Percentiles rank a stretch among this genome's conserved stretches.
phyloP scores from a whole-genome alignment of 2,888 invertebrate genomes.

The Nymphalis c-album region DNA sequence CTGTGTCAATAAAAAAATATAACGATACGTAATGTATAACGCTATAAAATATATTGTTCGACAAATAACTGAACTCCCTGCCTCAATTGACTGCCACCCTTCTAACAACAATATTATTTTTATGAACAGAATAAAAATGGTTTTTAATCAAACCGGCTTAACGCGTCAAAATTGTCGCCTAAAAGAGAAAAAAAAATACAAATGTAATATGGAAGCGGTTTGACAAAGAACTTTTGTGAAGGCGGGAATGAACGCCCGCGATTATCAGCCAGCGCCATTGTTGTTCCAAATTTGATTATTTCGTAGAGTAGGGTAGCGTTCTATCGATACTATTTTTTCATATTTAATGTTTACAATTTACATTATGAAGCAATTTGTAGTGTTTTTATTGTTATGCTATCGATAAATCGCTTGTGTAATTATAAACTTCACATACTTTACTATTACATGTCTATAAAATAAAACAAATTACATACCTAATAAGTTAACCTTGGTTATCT shows the following conservation, averaged over 20 bases:
- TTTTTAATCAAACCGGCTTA: slow-evolving; percentile 63
- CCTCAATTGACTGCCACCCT: slow-evolving; percentile 53
- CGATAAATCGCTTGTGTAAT: slow-evolving; percentile 1
- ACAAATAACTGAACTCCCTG: slow-evolving; percentile 51
- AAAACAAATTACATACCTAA: slow-evolving; percentile 14
- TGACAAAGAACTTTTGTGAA: slow-evolving; percentile 71
- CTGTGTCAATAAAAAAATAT: slow-evolving; percentile 66
- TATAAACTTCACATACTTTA: slow-evolving; percentile 5
- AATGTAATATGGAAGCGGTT: slow-evolving; percentile 55
- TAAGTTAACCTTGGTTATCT: slow-evolving; percentile 17
- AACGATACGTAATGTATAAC: slow-evolving; percentile 46
- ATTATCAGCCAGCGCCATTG: slow-evolving; percentile 74
- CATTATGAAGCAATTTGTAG: not conserved
- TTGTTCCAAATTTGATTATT: slow-evolving; percentile 72
- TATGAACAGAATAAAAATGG: slow-evolving; percentile 59
- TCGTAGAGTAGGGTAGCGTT: slow-evolving; percentile 59
- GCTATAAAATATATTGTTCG: slow-evolving; percentile 61
- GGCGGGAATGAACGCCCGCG: slow-evolving; percentile 62
- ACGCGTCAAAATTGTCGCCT: slow-evolving; percentile 31
- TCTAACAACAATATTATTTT: slow-evolving; percentile 72
- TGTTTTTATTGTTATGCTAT: not conserved
- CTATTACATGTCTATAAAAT: not conserved
- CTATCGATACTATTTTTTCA: slow-evolving; percentile 23
- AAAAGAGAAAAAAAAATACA: slow-evolving; percentile 44
- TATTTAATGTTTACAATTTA: not conserved